Evolutionary conservation across 2,113 vertebrate species (phyloP).

Genomic region (Phyllostomus discolor): DNA sequence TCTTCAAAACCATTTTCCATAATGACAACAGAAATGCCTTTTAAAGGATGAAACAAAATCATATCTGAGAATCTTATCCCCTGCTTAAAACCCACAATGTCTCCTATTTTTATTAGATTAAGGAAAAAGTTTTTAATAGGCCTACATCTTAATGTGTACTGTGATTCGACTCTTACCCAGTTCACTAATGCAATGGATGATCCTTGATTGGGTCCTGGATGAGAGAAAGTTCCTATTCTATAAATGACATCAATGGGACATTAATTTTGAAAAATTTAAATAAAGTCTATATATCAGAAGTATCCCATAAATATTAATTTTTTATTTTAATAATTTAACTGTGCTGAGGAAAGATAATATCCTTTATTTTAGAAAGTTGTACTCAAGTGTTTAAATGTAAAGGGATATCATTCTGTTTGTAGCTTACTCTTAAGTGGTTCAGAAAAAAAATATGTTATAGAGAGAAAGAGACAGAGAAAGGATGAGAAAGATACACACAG

Average conservation of each 20-base stretch:
- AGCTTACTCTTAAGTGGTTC: neutral
- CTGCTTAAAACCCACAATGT: neutral
- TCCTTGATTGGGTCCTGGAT: neutral
- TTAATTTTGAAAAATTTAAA: neutral
- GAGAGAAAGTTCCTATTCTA: neutral
- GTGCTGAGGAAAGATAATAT: neutral
- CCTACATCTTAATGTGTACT: neutral
- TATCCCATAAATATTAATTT: neutral
- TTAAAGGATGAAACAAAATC: neutral
- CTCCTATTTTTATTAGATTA: neutral
- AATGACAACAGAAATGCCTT: neutral
- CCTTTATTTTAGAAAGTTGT: constrained; percentile 1
- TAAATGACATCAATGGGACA: neutral
- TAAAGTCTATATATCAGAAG: neutral
- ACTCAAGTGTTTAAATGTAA: neutral
- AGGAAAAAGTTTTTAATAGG: neutral
- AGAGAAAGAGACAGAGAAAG: neutral
- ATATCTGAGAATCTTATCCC: neutral
- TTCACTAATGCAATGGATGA: neutral
- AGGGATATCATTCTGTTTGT: neutral
- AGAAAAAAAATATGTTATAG: neutral
- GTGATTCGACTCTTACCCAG: neutral
- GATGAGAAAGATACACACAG: neutral
- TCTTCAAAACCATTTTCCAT: neutral
- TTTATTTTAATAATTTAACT: neutral